Percentiles rank a stretch among this genome's conserved stretches.
These are phyloP conservation scores for Plutomurus gul DNA, from an alignment of 1,140 invertebrate genomes.

Conservation along the genomic window DNA sequence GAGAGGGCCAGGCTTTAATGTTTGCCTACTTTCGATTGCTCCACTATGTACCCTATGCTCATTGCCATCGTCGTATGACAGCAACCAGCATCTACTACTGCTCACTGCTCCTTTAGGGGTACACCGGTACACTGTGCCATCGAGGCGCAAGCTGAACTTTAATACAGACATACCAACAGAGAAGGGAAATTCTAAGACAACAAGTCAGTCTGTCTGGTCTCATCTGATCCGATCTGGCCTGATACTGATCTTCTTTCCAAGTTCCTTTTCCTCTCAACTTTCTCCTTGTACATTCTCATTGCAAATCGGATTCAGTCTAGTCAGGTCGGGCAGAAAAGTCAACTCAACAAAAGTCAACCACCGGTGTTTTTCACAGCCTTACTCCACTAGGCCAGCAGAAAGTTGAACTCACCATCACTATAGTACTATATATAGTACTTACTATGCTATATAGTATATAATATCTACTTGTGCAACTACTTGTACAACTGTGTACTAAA, in stretches of 20 bases:
- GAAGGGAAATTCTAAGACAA: conserved; percentile 7
- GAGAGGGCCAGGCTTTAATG: conserved; percentile 6
- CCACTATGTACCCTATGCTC: too few relatives aligned
- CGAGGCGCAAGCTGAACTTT: background rate
- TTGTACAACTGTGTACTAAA: background rate
- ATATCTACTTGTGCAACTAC: background rate
- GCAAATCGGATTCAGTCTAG: background rate
- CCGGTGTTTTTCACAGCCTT: background rate
- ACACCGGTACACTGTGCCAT: background rate
- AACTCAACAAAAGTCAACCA: background rate
- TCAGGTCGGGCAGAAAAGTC: background rate
- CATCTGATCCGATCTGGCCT: conserved; percentile 18
- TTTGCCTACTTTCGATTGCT: background rate
- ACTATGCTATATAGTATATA: background rate
- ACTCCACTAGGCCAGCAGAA: background rate
- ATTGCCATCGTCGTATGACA: too few relatives aligned
- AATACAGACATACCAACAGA: background rate
- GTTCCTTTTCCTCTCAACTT: background rate
- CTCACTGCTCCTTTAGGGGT: background rate
- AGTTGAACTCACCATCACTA: background rate
- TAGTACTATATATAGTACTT: background rate
- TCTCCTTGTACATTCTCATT: background rate
- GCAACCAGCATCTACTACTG: too few relatives aligned
- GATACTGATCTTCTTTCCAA: background rate
- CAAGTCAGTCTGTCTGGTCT: conserved; percentile 23